A percentile compares a stretch with the other conserved stretches of the same genome.
Conservation (phyloP, 2,797 vertebrate species). For the Peromyscus melanophrys region DNA sequence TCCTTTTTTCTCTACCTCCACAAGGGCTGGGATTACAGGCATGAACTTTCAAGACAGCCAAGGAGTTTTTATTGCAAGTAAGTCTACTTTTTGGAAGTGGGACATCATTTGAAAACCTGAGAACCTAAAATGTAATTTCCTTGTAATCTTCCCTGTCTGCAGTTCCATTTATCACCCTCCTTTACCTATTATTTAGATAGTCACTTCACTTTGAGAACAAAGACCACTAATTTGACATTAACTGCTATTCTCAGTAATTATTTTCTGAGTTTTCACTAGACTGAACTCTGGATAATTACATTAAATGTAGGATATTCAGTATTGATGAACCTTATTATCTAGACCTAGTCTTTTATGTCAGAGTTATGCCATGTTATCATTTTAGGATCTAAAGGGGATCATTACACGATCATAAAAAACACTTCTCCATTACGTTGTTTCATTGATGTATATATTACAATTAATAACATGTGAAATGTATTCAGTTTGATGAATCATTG, state of each 20-base stretch:
- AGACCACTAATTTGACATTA: constrained; percentile 44
- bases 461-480: neutral
- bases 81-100: constrained; percentile 5
- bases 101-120: constrained; percentile 26
- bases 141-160: neutral
- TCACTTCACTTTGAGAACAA: constrained; percentile 45
- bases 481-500: neutral
- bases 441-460: neutral
- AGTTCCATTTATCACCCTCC: constrained; percentile 35
- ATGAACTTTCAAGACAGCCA: neutral
- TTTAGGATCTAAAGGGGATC: constrained; percentile 10
- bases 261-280: constrained; percentile 37
- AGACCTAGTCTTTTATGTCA: constrained; percentile 7
- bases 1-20: neutral
- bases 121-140: constrained; percentile 40
- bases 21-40: neutral
- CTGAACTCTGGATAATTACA: constrained; percentile 3
- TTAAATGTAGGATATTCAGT: constrained; percentile 33
- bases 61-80: constrained; percentile 6
- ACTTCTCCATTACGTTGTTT: neutral
- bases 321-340: constrained; percentile 33
- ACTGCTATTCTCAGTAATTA: constrained; percentile 33
- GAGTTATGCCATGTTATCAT: neutral
- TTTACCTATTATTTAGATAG: constrained; percentile 19
- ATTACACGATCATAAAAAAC: neutral